Evolutionary conservation across 1,140 invertebrate genomes (phyloP).

Genomic region (Drosophila willistoni): DNA sequence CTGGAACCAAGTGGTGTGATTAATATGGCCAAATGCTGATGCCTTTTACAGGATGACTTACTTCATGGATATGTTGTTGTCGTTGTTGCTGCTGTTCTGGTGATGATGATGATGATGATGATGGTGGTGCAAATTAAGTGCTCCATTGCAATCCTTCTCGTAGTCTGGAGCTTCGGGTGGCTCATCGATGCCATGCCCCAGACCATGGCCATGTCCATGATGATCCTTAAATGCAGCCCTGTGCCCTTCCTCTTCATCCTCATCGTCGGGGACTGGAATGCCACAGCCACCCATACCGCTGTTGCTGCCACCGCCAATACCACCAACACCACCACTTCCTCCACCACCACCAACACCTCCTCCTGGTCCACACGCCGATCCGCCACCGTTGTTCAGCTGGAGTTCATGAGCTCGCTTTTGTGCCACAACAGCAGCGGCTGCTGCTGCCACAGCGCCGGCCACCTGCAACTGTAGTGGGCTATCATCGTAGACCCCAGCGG

Average conservation of each 20-base stretch:
- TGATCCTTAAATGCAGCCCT: constrained; percentile 48
- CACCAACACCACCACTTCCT: not conserved
- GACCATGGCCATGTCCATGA: constrained; percentile 41
- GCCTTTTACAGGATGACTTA: constrained; percentile 41
- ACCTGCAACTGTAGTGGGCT: constrained; percentile 64
- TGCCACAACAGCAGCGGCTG: constrained; percentile 59
- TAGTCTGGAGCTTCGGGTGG: constrained; percentile 53
- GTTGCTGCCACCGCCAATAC: constrained; percentile 15
- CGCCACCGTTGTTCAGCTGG: constrained; percentile 35
- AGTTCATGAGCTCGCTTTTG: constrained; percentile 55
- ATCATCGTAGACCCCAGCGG: constrained; percentile 53
- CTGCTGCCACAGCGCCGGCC: constrained; percentile 52
- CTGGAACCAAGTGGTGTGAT: constrained; percentile 30
- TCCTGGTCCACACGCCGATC: constrained; percentile 8
- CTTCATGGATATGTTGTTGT: constrained; percentile 82
- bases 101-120: constrained; percentile 25
- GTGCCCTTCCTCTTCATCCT: constrained; percentile 45
- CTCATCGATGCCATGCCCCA: constrained; percentile 45
- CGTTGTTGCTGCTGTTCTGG: constrained; percentile 46
- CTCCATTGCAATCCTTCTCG: constrained; percentile 76
- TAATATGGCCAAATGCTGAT: not conserved
- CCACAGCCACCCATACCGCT: constrained; percentile 16
- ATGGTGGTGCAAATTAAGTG: constrained; percentile 70
- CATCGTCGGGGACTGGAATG: constrained; percentile 23
- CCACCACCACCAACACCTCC: constrained; percentile 6